Conservation (phyloP, 2,113 vertebrate species). For the Anarhynchus alexandrinus region DNA sequence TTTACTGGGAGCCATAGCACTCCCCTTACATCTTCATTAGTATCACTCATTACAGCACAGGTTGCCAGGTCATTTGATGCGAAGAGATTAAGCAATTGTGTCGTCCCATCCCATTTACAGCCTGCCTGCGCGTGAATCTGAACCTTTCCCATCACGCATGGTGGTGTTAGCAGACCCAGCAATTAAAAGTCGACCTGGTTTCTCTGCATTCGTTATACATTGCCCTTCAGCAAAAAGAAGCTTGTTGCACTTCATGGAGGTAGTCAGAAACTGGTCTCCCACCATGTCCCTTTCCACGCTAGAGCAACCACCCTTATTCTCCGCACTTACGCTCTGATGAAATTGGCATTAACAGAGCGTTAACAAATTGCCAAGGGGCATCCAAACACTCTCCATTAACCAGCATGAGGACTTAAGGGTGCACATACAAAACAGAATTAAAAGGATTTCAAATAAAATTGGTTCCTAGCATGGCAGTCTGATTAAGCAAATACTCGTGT, state of each 20-base stretch:
- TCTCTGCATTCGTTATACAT: background rate
- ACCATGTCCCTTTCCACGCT: background rate
- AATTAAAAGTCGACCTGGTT: background rate
- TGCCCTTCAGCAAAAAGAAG: background rate
- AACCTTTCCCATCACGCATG: background rate
- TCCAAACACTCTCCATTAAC: background rate
- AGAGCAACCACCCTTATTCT: background rate
- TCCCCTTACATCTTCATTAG: background rate
- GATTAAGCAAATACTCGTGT: background rate
- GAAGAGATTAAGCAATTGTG: background rate
- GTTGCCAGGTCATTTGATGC: background rate
- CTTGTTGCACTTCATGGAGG: background rate
- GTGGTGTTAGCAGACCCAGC: background rate
- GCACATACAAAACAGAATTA: background rate
- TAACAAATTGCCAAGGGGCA: background rate
- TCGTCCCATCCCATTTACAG: background rate
- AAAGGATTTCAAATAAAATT: background rate
- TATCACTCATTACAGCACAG: background rate
- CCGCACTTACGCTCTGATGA: background rate
- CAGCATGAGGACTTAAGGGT: background rate
- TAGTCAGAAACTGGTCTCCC: background rate
- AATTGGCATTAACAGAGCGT: conserved; percentile 1
- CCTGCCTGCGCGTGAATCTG: background rate
- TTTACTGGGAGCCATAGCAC: background rate
- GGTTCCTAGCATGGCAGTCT: background rate